Evolutionary conservation across 2,113 vertebrate genomes (phyloP), one percentile per base, ranked within the genome.

Genomic region (Engraulis encrasicolus): DNA sequence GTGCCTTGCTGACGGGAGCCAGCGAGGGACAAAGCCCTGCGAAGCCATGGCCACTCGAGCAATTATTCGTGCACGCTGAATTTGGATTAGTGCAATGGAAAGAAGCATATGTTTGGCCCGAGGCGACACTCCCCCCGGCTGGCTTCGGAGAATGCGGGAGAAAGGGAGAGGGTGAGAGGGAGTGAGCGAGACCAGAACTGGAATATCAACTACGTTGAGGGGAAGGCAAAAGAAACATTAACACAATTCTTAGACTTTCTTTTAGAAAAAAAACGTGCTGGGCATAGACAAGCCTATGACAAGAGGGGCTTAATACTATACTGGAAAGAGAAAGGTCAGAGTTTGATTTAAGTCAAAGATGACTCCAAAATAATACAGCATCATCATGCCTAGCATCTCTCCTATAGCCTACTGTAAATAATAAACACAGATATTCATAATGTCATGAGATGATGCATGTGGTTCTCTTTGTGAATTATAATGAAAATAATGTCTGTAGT

Each of bases 41-140:
- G 96, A 96, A 98, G 96, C 96, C 97, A 95, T 96, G 98, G 97
- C 96, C 98, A 98, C 98, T 98, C 96, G 95, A 97, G 97, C 98
- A 99, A 99, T 99, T 99, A 99, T 97, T 98, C 96, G 96, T 98
- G 96, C 96, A 97, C 96, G 97, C 97, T 97, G 97, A 98, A 99
- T 98, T 98, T 98, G 98, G 97, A 99, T 99, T 99, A 99, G 98
- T 95, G 97, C 97, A 94, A 97, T 99, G 97, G 97, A 99, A 98
- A 98, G 97, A 97, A 99, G 97, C 98, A 99, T 99, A 98, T 99
- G 98, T 99, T 99, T 98, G 95, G 97, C 98, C 97, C 93, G 96
- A 94, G 98, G 98, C 98, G 95, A 98, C 96, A 96, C 96, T 96
- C 97, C 97, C 97, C 97, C 97, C 95, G 98, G 97, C 97, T 97